Base-by-base conservation (phyloP, 1,140 invertebrate species). In the Pantala flavescens region DNA sequence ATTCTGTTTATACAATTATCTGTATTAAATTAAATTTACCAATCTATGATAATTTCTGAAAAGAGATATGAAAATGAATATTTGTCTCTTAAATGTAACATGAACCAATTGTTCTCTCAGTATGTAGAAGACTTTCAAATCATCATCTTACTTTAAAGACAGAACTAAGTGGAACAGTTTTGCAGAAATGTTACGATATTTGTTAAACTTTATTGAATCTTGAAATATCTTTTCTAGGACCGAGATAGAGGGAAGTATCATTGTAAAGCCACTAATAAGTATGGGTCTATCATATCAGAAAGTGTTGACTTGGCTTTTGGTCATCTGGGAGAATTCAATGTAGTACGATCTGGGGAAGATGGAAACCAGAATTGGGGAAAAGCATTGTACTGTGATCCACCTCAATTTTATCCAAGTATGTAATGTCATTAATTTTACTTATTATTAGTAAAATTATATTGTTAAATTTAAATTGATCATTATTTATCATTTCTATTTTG, bases 361-460 rank as follows among this genome's bases (percentile, higher is more conserved):
- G 95, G 93, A 42, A 90, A 93, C 80, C 90, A 95, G 82, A 94
- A 95, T 82, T 97, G 94, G 94, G 95, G 95, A 16, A 97, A 96
- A 86, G 90, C 92, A 0, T 89, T 98, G 77, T 93, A 90, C 78
- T 97, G 95, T 84, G 94, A 97, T 86, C 92, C 94, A n/a, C 95
- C 95, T 5, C 91, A 91, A 79, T 91, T 94, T 84, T 96, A 91
- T 81, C 94, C 95, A 24, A 82, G 85, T 85, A 76, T 77, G 74
- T 74, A 73, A 70, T n/a, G 28, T 36, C 2, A 2, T 36, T 36
- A 36, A 36, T 36, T 70, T 70, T 70, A 11, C 7, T 70, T 70
- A 23, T 2, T 70, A 3, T 21, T 21, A 70, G 2, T 70, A 2
- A 5, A 70, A 11, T 2, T 70, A 7, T 70, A 70, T 2, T 21